Conservation (phyloP, 2,888 invertebrate genomes). For the Anoplius nigerrimus region DNA sequence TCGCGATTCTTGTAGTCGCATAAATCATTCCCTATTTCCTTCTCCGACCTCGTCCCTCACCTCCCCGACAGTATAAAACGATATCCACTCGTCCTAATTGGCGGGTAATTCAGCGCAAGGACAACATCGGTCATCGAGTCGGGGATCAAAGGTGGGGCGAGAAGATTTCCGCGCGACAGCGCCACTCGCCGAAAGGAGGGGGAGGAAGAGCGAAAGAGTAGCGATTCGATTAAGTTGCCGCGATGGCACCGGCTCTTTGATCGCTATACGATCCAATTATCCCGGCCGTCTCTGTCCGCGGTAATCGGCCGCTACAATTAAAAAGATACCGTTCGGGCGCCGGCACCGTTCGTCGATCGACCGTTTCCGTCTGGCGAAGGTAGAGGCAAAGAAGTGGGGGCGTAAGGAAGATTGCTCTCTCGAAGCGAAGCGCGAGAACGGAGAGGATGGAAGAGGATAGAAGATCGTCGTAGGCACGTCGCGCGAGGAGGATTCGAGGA, state of each 20-base stretch:
- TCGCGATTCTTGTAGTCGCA: too few species aligned
- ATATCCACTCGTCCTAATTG: constrained; percentile 43
- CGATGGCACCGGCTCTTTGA: constrained; percentile 46
- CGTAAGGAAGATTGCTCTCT: too few species aligned
- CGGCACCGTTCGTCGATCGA: constrained; percentile 24
- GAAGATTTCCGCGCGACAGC: constrained; percentile 42
- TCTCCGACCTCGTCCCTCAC: constrained; percentile 12
- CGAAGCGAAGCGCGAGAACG: not conserved
- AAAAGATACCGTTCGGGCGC: constrained; percentile 45
- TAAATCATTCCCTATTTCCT: constrained; percentile 23
- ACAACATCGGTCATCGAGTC: constrained; percentile 25
- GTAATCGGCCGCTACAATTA: constrained; percentile 66
- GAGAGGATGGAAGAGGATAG: not conserved
- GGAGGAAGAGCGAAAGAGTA: constrained; percentile 16
- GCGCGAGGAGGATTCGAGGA: too few species aligned
- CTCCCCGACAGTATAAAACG: not conserved
- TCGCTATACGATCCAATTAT: constrained; percentile 66
- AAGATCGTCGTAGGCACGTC: too few species aligned
- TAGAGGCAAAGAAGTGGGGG: too few species aligned
- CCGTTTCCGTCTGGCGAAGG: too few species aligned
- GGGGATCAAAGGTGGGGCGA: constrained; percentile 43
- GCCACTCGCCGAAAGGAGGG: constrained; percentile 49
- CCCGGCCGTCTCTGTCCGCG: constrained; percentile 53
- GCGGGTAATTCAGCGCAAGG: constrained; percentile 44
- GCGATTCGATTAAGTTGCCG: constrained; percentile 48